Base-by-base conservation (phyloP, 92 coral and sea anemone genomes). In the Umimayanthus chanpuru region DNA sequence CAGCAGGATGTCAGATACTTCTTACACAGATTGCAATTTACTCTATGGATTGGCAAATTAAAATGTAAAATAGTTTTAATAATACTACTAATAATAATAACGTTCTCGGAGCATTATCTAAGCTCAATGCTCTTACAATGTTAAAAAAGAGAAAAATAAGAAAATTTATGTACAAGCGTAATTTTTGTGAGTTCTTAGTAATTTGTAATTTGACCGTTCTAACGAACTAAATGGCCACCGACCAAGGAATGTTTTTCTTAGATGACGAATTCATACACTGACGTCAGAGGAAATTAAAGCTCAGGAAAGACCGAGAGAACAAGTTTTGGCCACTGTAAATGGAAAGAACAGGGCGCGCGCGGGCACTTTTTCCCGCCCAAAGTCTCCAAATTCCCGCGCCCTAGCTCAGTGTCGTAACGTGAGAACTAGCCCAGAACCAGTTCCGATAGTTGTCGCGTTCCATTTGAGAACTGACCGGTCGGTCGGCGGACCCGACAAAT, bases 361-460 rank as follows among this genome's bases (percentile, higher is more conserved):
- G 68, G 68, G 68, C 68, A 61, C 68, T 61, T 61, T 61, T 61
- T 61, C 68, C 68, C 68, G 68, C 68, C 68, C 68, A 61, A 61
- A 61, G 68, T 61, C 68, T 61, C 68, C 68, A 61, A 61, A 61
- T 61, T 61, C 68, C 68, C 68, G 68, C 68, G 68, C 68, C 68
- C 68, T 61, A 61, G 68, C 68, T 61, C 68, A 61, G 68, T 61
- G 68, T 61, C 68, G 68, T 61, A 61, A 61, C 68, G 68, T 61
- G 68, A 61, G 68, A 61, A 61, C 68, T 61, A 61, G 68, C 68
- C 68, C 68, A 61, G 68, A n/a, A n/a, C n/a, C n/a, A n/a, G n/a
- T n/a, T n/a, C n/a, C n/a, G n/a, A n/a, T n/a, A n/a, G n/a, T n/a
- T n/a, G n/a, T n/a, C n/a, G n/a, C n/a, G n/a, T n/a, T n/a, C n/a